phyloP scores from a whole-genome alignment of 1,140 invertebrate genomes.

The Helicoverpa zea region DNA sequence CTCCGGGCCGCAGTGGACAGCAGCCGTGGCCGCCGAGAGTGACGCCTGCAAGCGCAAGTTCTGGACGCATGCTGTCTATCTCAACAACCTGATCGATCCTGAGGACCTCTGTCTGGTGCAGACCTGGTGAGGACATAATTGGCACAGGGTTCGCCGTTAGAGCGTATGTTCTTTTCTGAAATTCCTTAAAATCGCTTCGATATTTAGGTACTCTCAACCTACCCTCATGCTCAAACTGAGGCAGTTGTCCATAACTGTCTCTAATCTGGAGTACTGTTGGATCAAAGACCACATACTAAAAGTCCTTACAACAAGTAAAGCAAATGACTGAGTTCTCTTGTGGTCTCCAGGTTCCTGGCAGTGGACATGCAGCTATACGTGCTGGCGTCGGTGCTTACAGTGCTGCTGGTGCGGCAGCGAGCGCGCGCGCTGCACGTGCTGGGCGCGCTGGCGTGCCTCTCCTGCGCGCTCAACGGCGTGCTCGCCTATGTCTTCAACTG shows the following conservation, averaged over 20 bases:
- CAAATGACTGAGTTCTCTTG: too few species aligned
- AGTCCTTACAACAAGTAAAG: too few species aligned
- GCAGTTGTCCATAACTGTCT: too few species aligned
- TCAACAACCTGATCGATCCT: conserved; percentile 86
- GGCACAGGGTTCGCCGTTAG: too few species aligned
- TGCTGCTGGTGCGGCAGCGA: conserved; percentile 31
- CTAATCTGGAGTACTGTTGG: too few species aligned
- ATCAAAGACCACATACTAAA: too few species aligned
- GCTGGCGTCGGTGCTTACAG: conserved; percentile 30
- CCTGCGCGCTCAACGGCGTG: conserved; percentile 34
- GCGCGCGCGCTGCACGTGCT: conserved; percentile 39
- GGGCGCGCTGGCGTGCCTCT: conserved; percentile 7
- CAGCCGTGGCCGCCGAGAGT: conserved; percentile 71
- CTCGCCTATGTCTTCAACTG: conserved; percentile 53
- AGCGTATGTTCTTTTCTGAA: not conserved
- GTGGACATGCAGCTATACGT: conserved; percentile 59
- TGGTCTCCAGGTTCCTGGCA: conserved; percentile 50
- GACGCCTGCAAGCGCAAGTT: conserved; percentile 87
- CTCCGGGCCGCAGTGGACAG: conserved; percentile 70
- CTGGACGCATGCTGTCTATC: conserved; percentile 89
- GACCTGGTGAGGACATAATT: conserved; percentile 66
- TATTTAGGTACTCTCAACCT: too few species aligned
- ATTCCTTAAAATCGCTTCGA: too few species aligned
- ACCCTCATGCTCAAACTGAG: too few species aligned
- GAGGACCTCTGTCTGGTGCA: conserved; percentile 68